Percentiles rank a stretch among this genome's conserved stretches.
Evolutionary conservation across 2,113 vertebrate genomes (phyloP).

Genomic region (Spizaetus ornatus): DNA sequence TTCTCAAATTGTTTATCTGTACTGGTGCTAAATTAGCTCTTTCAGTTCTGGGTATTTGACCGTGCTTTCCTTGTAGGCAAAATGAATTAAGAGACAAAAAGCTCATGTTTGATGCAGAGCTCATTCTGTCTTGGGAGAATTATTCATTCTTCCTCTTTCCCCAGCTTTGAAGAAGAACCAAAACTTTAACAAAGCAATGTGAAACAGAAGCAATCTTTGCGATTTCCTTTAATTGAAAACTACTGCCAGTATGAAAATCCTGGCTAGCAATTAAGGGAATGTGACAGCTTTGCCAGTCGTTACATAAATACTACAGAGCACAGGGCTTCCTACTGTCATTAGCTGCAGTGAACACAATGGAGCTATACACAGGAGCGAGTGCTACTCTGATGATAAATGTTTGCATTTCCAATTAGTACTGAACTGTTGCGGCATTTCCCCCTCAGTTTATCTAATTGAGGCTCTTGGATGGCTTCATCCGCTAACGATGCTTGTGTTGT

Average conservation of each 20-base stretch:
- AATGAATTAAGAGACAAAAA: not conserved
- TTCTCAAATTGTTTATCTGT: not conserved
- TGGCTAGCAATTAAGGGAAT: conserved; percentile 14
- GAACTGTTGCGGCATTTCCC: not conserved
- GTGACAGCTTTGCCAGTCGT: conserved; percentile 24
- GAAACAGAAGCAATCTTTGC: not conserved
- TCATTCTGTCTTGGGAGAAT: not conserved
- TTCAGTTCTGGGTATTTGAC: not conserved
- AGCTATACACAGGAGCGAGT: not conserved
- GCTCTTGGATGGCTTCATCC: not conserved
- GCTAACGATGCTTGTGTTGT: not conserved
- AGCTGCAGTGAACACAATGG: conserved; percentile 4
- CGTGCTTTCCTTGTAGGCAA: not conserved
- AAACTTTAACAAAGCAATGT: not conserved
- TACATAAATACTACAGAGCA: not conserved
- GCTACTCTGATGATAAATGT: not conserved
- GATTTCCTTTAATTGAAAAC: conserved; percentile 9
- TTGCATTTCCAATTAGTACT: conserved; percentile 54
- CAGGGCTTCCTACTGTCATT: conserved; percentile 20
- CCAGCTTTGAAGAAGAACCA: not conserved
- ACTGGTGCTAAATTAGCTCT: not conserved
- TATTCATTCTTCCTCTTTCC: not conserved
- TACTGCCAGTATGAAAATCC: not conserved
- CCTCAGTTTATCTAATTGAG: not conserved
- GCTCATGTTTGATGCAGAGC: not conserved